Evolutionary conservation across 2,888 invertebrate genomes (phyloP), one percentile per base, ranked within the genome.

Genomic region (Synergus umbraculus): DNA sequence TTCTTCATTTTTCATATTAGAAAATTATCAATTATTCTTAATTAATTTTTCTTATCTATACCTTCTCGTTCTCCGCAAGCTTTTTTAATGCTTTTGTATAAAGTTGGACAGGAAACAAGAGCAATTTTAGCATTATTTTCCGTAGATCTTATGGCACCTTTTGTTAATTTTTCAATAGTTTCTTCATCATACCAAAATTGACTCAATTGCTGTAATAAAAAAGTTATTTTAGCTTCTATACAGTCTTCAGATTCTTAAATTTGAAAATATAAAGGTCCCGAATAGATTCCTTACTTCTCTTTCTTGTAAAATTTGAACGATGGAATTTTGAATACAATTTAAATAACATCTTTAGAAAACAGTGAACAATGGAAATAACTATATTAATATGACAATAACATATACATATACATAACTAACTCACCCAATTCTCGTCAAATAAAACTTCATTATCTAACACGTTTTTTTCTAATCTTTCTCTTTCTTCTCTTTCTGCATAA

Each of bases 141-240:
- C 18, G 95, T 92, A 5, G 93, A 91, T 82, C 93, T 92, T 67
- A 95, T 89, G 9, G 95, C 95, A 80, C 96, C 95, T 86, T 94
- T 93, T 0, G 96, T 95, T n/a, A 99, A 92, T 1, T 92, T 92
- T 44, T 94, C 93, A 64, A 97, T 95, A 0, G 99, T 99, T 4
- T 93, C 91, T 63, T 97, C 95, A 88, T 96, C 95, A 89, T 99
- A 99, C 99, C 99, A 99, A 93, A 99, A 99, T 92, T 99, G 99
- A 90, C 98, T 98, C 63, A 99, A 93, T 97, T 99, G 98, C 98
- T 98, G 92, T 10, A 93, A 54, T 37, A 93, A 83, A 78, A 87
- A 85, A 66, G 65, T n/a, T 63, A 37, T 0, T 37, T 37, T 5
- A 37, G 7, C 37, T 37, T 37, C 5, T 5, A 37, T 37, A 37